Base-by-base conservation (phyloP, 2,113 vertebrate genomes). In the Pampusana beccarii region DNA sequence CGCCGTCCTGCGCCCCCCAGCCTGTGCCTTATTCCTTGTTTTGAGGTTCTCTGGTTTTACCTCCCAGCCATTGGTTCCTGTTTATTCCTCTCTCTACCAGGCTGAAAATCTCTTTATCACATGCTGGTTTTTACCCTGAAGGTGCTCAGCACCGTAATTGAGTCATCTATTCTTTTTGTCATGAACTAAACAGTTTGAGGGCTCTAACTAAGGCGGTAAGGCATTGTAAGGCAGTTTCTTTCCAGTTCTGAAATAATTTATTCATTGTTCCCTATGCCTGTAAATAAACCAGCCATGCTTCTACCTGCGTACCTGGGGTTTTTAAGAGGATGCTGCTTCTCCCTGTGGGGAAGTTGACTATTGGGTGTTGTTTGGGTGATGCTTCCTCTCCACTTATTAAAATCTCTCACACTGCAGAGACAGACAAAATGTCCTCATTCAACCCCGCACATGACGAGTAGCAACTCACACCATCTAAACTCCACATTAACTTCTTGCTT, bases 101-200 rank as follows among this genome's bases (percentile, higher is more conserved):
- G 20, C 81, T 88, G 1, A 66, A 80, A 51, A 62, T 64, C 89
- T 70, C 34, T 86, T 60, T 16, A 44, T 88, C 65, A 7, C 79
- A 10, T 9, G 75, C 88, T 90, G 82, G 2, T 29, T 92, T 83
- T 75, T 34, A 58, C 79, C 88, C 92, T 57, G 82, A 16, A 96
- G 93, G 75, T 86, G 64, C 54, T 79, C 28, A 5, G 0, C 34
- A 48, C 82, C 2, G 3, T 83, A 74, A 93, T 88, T 90, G 93
- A 94, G 69, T 93, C 84, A 95, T 75, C 70, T 72, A 10, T 94
- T 56, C 87, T 61, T 72, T 54, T 13, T 81, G 61, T 71, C 83
- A 10, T 48, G 57, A 85, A 9, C 84, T 60, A 42, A 95, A 61
- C 61, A 28, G 9, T 60, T 24, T 13, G 20, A 89, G 73, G 53